These are phyloP conservation scores for Oryctes rhinoceros DNA, from an alignment of 1,140 invertebrate species.

Conservation along the genomic window DNA sequence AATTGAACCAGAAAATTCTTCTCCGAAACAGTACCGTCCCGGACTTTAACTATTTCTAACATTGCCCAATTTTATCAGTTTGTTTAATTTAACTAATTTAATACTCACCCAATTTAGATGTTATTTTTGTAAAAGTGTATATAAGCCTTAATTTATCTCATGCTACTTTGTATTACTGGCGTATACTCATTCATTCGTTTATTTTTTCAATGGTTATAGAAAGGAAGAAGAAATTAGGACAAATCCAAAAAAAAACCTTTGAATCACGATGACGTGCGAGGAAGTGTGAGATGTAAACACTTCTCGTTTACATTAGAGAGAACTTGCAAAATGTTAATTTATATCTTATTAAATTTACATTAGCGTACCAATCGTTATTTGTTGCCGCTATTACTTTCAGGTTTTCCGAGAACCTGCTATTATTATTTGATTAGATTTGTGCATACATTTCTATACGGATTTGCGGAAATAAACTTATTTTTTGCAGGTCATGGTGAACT, in stretches of 20 bases:
- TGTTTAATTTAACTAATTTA: slow-evolving; percentile 29
- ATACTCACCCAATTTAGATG: slow-evolving; percentile 6
- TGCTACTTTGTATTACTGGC: slow-evolving; percentile 24
- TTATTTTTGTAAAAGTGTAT: slow-evolving; percentile 28
- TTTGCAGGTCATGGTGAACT: too few relatives aligned
- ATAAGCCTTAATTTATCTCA: slow-evolving; percentile 16
- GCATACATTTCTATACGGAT: too few relatives aligned
- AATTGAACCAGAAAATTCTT: not conserved
- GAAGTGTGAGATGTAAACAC: slow-evolving; percentile 30
- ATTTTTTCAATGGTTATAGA: slow-evolving; percentile 38
- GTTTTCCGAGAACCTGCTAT: not conserved
- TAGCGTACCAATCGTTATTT: slow-evolving; percentile 15
- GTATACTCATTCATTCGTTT: slow-evolving; percentile 32
- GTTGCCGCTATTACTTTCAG: not conserved
- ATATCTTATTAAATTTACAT: slow-evolving; percentile 37
- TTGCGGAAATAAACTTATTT: too few relatives aligned
- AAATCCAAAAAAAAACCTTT: slow-evolving; percentile 33
- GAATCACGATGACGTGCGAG: slow-evolving; percentile 34
- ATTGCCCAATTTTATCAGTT: not conserved
- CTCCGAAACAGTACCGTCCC: not conserved
- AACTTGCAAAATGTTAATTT: slow-evolving; percentile 37
- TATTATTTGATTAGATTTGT: not conserved
- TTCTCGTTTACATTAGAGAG: slow-evolving; percentile 15
- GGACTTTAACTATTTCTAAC: slow-evolving; percentile 16
- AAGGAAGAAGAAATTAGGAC: slow-evolving; percentile 36